Conservation (phyloP, 2,888 invertebrate species). For the Hemistola chrysoprasaria region DNA sequence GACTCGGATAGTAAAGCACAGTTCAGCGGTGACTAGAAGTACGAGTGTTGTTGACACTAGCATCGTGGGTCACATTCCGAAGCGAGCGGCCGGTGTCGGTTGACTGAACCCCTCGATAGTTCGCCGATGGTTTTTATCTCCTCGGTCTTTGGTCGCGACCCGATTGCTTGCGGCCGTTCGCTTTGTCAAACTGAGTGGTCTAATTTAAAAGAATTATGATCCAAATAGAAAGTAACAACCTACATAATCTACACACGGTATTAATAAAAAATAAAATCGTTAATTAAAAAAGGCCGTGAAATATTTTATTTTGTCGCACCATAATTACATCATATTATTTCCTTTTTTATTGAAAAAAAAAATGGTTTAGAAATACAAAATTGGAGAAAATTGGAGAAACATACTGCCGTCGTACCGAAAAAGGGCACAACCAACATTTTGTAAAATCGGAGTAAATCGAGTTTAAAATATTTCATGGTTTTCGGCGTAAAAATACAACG, state of each 20-base stretch:
- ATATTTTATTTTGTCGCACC: too few relatives aligned
- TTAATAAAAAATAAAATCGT: conserved; percentile 5
- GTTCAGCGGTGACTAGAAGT: conserved; percentile 56
- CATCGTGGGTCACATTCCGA: conserved; percentile 73
- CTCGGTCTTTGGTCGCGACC: conserved; percentile 72
- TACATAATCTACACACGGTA: background rate
- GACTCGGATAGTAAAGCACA: conserved; percentile 63
- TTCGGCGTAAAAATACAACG: too few relatives aligned
- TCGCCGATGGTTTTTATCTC: conserved; percentile 72
- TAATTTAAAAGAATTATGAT: conserved; percentile 28
- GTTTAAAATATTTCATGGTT: too few relatives aligned
- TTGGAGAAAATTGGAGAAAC: too few relatives aligned
- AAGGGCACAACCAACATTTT: too few relatives aligned
- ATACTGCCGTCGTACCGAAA: too few relatives aligned
- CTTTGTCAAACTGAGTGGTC: conserved; percentile 50
- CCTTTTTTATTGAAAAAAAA: too few relatives aligned
- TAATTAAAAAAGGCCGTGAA: conserved; percentile 13
- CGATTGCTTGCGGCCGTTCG: conserved; percentile 67
- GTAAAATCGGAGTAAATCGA: too few relatives aligned
- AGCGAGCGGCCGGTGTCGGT: conserved; percentile 54
- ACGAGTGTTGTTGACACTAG: conserved; percentile 50
- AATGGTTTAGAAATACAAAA: too few relatives aligned
- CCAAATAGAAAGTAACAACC: background rate
- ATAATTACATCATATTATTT: too few relatives aligned
- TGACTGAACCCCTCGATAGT: conserved; percentile 68